Base-by-base conservation (phyloP, 2,797 vertebrate genomes). In the Smutsia temminckii region DNA sequence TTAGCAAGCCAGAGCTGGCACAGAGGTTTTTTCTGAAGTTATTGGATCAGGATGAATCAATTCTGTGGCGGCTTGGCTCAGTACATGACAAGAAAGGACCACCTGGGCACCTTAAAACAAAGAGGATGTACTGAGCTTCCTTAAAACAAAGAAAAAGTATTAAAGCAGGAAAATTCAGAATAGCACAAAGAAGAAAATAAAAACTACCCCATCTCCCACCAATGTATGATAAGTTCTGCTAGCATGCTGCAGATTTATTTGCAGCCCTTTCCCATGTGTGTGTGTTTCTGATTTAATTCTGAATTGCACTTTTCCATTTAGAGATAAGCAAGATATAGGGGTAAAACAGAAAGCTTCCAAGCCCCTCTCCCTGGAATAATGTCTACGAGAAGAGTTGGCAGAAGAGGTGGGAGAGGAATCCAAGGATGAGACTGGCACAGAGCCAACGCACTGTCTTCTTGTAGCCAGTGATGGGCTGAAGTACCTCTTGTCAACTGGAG, bases 141-240 rank as follows among this genome's bases (percentile, higher is more conserved):
- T 34, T 66, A 51, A 84, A 59, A 64, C 61, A 29, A 71, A 49
- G 59, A 25, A 89, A 59, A 32, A 85, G 83, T 37, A 46, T 37
- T 79, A 51, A 68, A 40, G 69, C 25, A 25, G 23, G 55, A 79
- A 96, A 79, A 71, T 68, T 89, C 51, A 96, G 87, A 77, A 85
- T 80, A 87, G 17, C 55, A 25, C 17, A 77, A 81, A 87, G 12
- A 49, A 80, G 69, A 37, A 42, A 78, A 61, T 74, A 46, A 63
- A 85, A 94, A 20, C 29, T 23, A 78, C 12, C 27, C 6, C 57
- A 1, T 69, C 32, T 88, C 46, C 51, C 21, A 21, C 37, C 25
- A 16, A 7, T 27, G 32, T 90, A 49, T 94, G 80, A 66, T 72
- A 40, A 80, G 3, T 13, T 63, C 77, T 71, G n/a, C 72, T 68